Percentiles rank a stretch among this genome's conserved stretches.
Evolutionary conservation across 1,140 invertebrate genomes (phyloP).

Genomic region (Sinonovacula constricta): DNA sequence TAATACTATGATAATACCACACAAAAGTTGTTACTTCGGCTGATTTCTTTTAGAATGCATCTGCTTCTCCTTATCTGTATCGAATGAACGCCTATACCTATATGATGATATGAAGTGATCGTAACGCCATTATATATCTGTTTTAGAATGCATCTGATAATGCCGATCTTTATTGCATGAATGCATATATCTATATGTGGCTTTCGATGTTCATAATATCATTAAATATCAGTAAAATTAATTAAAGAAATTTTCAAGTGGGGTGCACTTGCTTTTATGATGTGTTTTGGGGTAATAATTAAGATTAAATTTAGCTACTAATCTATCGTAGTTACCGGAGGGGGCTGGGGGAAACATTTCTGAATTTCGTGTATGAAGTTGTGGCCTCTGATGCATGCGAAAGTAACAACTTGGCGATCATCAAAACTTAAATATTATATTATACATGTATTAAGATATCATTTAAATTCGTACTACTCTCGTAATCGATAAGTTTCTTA

Average conservation of each 20-base stretch:
- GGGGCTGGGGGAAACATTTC: conserved; percentile 4
- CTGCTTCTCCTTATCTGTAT: no score
- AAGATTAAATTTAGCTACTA: conserved; percentile 10
- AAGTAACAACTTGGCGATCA: conserved; percentile 10
- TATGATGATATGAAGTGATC: conserved; percentile 13
- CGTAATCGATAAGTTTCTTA: conserved; percentile 13
- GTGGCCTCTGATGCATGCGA: conserved; percentile 16
- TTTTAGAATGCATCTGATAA: no score
- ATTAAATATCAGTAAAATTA: conserved; percentile 17
- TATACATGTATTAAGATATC: conserved; percentile 10
- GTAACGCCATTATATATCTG: no score
- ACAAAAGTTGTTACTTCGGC: conserved; percentile 13
- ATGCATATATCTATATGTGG: conserved; percentile 6
- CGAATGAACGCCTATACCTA: conserved; percentile 6
- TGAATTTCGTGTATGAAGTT: conserved; percentile 18
- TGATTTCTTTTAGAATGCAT: conserved; percentile 19
- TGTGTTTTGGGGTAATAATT: no score
- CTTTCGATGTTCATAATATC: conserved; percentile 19
- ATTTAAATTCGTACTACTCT: conserved; percentile 19
- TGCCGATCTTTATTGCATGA: conserved; percentile 12
- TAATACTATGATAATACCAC: conserved; percentile 4
- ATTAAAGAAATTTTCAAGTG: conserved; percentile 7
- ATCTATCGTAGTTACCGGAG: no score
- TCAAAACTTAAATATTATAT: conserved; percentile 21
- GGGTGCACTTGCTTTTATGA: conserved; percentile 15